Conservation (phyloP, 2,888 invertebrate species). For the Dexiosoma caninum region DNA sequence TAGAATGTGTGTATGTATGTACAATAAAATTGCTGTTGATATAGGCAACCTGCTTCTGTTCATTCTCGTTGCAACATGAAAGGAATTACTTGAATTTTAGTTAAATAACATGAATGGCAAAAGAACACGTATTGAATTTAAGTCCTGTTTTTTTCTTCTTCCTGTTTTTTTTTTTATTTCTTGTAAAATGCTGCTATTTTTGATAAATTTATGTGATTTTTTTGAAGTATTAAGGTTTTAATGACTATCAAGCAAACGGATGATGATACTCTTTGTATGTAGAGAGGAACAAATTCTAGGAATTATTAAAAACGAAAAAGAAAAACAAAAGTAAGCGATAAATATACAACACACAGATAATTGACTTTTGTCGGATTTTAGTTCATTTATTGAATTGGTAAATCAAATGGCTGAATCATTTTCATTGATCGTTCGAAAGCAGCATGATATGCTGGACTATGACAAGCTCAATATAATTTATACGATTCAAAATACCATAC, state of each 20-base stretch:
- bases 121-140: constrained; percentile 37
- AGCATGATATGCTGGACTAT: constrained; percentile 32
- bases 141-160: constrained; percentile 12
- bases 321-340: constrained; percentile 66
- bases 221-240: constrained; percentile 7
- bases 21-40: constrained; percentile 10
- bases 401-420: constrained; percentile 62
- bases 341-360: constrained; percentile 69
- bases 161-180: not conserved
- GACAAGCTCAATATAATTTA: constrained; percentile 15
- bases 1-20: no score
- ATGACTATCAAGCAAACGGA: constrained; percentile 6
- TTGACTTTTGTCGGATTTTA: constrained; percentile 72
- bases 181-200: constrained; percentile 17
- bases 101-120: constrained; percentile 20
- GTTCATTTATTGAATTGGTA: constrained; percentile 20
- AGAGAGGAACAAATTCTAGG: not conserved
- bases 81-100: not conserved
- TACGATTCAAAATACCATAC: constrained; percentile 40
- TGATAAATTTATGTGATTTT: constrained; percentile 18
- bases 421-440: constrained; percentile 65
- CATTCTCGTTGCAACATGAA: not conserved
- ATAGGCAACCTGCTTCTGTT: constrained; percentile 32
- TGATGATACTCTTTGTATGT: no score
- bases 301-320: constrained; percentile 6